phyloP scores from a whole-genome alignment of 2,888 invertebrate species.

The Chrysolina americana region DNA sequence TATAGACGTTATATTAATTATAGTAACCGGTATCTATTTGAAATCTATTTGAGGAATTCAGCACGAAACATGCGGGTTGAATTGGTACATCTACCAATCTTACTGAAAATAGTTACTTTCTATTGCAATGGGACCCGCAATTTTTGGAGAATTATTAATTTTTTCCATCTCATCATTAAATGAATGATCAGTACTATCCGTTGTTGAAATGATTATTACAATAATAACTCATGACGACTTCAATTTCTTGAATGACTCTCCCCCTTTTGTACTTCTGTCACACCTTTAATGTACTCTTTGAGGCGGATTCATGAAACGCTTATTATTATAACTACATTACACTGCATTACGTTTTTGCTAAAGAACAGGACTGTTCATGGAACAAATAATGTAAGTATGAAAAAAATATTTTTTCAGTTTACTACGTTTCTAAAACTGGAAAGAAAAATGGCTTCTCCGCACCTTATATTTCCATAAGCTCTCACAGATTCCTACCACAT shows the following conservation, averaged over 20 bases:
- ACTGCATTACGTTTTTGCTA: no score
- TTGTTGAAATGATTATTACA: background rate
- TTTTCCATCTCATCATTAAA: background rate
- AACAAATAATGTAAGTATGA: no score
- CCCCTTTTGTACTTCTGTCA: background rate
- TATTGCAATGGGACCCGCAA: background rate
- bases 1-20: conserved; percentile 38
- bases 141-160: background rate
- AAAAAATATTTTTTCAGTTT: no score
- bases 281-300: background rate
- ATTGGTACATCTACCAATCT: background rate
- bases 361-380: no score
- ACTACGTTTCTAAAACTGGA: no score
- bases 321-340: no score
- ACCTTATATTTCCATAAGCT: no score
- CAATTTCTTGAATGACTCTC: background rate
- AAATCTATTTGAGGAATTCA: conserved; percentile 15
- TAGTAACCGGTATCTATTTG: conserved; percentile 17
- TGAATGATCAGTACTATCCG: background rate
- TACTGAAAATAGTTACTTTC: background rate
- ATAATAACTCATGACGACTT: background rate
- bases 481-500: no score
- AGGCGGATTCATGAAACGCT: no score
- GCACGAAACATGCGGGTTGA: background rate
- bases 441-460: no score